A percentile compares a stretch with the other conserved stretches of the same genome.
Evolutionary conservation across 35 echinoderm and acorn worm genomes (phyloP).

Genomic region (Stichopus chloronotus): DNA sequence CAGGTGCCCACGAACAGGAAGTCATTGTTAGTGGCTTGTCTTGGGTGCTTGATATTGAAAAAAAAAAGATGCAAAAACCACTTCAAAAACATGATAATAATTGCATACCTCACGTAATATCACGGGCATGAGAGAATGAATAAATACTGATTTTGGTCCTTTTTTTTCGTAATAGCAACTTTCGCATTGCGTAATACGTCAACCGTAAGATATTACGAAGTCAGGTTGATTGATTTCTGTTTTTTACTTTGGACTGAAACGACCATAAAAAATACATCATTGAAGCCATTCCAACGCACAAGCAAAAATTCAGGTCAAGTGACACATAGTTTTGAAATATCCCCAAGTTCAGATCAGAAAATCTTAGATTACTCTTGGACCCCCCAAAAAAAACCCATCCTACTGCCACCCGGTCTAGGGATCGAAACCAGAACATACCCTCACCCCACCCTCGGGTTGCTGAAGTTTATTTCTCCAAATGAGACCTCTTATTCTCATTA

Average conservation of each 20-base stretch:
- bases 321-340: conserved; percentile 33
- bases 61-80: conserved; percentile 1
- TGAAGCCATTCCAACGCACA: neutral
- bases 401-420: too few species aligned
- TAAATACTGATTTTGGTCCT: neutral
- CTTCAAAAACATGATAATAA: conserved; percentile 16
- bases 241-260: neutral
- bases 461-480: too few species aligned
- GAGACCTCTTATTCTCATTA: too few species aligned
- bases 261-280: neutral
- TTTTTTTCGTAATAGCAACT: neutral
- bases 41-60: neutral
- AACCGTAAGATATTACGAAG: neutral
- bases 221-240: conserved; percentile 9
- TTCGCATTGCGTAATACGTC: neutral
- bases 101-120: conserved; percentile 25
- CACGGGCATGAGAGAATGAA: neutral
- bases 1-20: neutral
- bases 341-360: neutral
- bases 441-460: too few species aligned
- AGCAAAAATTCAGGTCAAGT: neutral
- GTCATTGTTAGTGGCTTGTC: neutral
- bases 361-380: too few species aligned
- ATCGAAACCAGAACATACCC: too few species aligned
- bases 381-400: too few species aligned